Percentiles rank a stretch among this genome's conserved stretches.
Conservation (phyloP, 2,797 vertebrate species). For the Crypturellus tataupa region DNA sequence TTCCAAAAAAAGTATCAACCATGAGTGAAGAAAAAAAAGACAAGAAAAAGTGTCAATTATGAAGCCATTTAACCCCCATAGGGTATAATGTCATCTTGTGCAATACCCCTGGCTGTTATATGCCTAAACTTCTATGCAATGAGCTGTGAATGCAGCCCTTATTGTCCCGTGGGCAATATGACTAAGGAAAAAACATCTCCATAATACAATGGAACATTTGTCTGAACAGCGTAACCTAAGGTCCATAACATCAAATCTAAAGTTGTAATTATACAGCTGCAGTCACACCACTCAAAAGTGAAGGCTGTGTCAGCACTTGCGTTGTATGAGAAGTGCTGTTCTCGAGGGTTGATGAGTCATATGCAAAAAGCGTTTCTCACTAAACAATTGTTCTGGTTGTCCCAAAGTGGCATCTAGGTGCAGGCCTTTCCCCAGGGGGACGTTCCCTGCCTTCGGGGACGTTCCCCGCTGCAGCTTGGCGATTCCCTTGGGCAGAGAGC, state of each 20-base stretch:
- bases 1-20: conserved; percentile 68
- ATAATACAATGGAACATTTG: conserved; percentile 40
- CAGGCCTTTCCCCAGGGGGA: not conserved
- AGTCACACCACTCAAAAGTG: conserved; percentile 46
- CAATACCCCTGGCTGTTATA: not conserved
- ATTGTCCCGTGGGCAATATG: conserved; percentile 45
- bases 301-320: conserved; percentile 53
- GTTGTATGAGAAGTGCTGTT: conserved; percentile 70
- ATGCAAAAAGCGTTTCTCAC: conserved; percentile 41
- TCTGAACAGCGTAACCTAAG: conserved; percentile 26
- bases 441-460: not conserved
- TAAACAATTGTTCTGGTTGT: conserved; percentile 61
- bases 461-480: not conserved
- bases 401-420: not conserved
- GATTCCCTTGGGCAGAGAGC: not conserved
- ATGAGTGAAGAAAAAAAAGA: conserved; percentile 15
- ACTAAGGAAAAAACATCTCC: conserved; percentile 42
- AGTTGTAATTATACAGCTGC: conserved; percentile 71
- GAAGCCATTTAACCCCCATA: conserved; percentile 50
- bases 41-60: conserved; percentile 38
- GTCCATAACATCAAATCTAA: conserved; percentile 52
- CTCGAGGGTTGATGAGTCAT: conserved; percentile 72
- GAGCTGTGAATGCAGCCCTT: conserved; percentile 27
- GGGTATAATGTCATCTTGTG: conserved; percentile 40
- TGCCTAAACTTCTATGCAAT: conserved; percentile 19